phyloP scores from a whole-genome alignment of 2,797 vertebrate species.

The Hapalemur alaotrensis region DNA sequence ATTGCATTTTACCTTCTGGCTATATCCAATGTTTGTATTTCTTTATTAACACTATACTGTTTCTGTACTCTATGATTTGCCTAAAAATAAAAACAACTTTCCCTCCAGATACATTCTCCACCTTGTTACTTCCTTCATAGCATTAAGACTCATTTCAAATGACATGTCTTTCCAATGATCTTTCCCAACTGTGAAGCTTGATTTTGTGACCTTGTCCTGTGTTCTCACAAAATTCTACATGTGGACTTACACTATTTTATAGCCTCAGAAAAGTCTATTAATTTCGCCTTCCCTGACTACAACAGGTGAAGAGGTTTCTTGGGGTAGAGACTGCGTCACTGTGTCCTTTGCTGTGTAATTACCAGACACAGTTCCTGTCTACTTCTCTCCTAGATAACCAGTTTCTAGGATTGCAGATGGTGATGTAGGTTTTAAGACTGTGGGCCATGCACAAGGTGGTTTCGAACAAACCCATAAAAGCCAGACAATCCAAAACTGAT shows the following conservation, averaged over 20 bases:
- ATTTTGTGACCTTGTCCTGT: background rate
- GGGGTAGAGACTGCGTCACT: background rate
- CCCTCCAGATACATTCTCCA: background rate
- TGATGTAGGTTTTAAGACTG: background rate
- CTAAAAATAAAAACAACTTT: constrained; percentile 16
- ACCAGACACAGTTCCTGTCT: background rate
- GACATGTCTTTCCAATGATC: background rate
- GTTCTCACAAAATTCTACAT: background rate
- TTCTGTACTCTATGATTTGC: background rate
- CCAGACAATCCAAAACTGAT: background rate
- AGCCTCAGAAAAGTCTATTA: background rate
- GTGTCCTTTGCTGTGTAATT: background rate
- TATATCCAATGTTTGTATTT: background rate
- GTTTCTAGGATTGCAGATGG: background rate
- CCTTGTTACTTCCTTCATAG: background rate
- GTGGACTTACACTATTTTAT: background rate
- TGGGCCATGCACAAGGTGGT: background rate
- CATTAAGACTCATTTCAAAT: background rate
- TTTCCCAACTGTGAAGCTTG: background rate
- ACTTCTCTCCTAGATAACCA: background rate
- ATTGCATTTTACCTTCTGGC: background rate
- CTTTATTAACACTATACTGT: background rate
- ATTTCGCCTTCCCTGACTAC: background rate
- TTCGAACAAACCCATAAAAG: background rate
- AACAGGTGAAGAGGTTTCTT: background rate